Conservation (phyloP, 2,113 vertebrate genomes). For the Mormyrus iriodes region DNA sequence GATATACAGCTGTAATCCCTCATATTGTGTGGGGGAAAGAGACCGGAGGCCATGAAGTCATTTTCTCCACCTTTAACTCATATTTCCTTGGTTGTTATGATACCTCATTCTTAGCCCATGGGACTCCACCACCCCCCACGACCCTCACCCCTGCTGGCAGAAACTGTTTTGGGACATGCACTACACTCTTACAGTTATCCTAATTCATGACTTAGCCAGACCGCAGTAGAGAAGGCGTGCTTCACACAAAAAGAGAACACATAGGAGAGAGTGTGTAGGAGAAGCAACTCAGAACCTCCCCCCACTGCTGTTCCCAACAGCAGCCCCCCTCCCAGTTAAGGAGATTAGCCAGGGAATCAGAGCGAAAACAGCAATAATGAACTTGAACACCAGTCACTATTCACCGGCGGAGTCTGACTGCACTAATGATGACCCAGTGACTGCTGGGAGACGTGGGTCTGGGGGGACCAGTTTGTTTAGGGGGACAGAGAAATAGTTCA, state of each 20-base stretch:
- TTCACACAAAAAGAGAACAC: not conserved
- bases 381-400: slow-evolving; percentile 8
- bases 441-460: not conserved
- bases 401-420: slow-evolving; percentile 25
- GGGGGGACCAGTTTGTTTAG: not conserved
- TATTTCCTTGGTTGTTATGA: not conserved
- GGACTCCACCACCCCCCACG: not conserved
- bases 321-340: slow-evolving; percentile 12
- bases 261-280: not conserved
- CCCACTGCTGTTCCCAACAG: not conserved
- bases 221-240: not conserved
- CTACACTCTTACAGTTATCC: not conserved
- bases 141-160: not conserved
- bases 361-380: slow-evolving; percentile 41
- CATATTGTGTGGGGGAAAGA: not conserved
- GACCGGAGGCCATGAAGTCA: not conserved
- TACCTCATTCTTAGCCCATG: not conserved
- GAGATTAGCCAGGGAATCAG: slow-evolving; percentile 33
- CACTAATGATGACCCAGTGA: slow-evolving; percentile 24
- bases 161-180: not conserved
- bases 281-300: not conserved
- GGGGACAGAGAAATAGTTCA: not conserved
- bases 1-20: not conserved
- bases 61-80: not conserved
- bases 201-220: not conserved